Evolutionary conservation across 2,888 invertebrate species (phyloP), one percentile per base, ranked within the genome.

Genomic region (Drosophila formosana): DNA sequence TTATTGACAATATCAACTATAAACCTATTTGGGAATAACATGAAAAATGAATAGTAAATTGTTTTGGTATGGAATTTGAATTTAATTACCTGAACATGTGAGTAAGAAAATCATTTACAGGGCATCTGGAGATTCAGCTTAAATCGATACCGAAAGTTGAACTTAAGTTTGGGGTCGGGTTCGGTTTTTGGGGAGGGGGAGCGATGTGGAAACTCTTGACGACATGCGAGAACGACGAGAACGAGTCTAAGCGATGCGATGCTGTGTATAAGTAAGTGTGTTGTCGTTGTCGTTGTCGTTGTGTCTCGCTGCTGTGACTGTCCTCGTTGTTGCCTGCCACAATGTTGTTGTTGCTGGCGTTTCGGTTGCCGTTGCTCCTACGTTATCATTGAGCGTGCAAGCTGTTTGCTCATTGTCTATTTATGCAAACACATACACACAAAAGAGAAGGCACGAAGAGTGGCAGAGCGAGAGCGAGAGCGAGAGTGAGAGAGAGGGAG

Each of bases 321-420:
- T 45, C 55, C 28, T 26, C 63, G 47, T 23, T 61, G 46, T 57
- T 64, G 65, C 51, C 70, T 68, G 87, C 81, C 87, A 83, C 73
- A 81, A 86, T 76, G 63, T 47, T 74, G 60, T 62, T 67, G 51
- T 49, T 78, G 72, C 25, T 69, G 63, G 63, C 58, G 67, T 68
- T 80, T 65, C 55, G 39, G 64, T 62, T 78, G 66, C 41, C 56
- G 55, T 56, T 63, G 76, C 65, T 67, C 61, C 79, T 65, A 74
- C 88, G 85, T 89, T 85, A 85, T 89, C 85, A 82, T 88, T 85
- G 85, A 89, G 89, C 74, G 77, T 79, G 89, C 89, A 85, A 85
- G 89, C 89, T 85, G 85, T 85, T 85, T 85, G 89, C 88, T 85
- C 85, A 85, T 85, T 85, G 85, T 85, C 85, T 85, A 85, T 89